Conservation (phyloP, 2,888 invertebrate genomes). For the Pyrrhia umbra region DNA sequence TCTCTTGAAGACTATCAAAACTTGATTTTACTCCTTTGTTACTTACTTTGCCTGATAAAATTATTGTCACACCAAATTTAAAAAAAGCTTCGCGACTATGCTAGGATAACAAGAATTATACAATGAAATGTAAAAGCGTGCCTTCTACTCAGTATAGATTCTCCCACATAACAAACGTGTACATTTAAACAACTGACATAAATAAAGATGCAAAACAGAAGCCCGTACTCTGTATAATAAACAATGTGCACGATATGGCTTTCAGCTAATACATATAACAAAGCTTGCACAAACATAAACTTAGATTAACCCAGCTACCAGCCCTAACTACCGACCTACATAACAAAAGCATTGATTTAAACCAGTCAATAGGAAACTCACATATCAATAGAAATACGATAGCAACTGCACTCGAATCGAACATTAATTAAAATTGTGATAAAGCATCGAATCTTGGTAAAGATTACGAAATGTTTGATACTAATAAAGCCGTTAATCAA, state of each 20-base stretch:
- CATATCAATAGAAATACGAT: conserved; percentile 70
- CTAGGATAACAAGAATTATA: too few species aligned
- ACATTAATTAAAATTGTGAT: conserved; percentile 77
- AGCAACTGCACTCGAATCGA: conserved; percentile 70
- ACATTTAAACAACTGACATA: neutral
- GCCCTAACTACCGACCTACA: conserved; percentile 71
- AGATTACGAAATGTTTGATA: conserved; percentile 57
- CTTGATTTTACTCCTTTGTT: neutral
- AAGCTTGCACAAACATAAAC: conserved; percentile 10
- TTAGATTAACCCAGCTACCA: conserved; percentile 18
- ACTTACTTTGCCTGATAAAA: too few species aligned
- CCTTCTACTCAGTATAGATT: neutral
- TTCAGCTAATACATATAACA: neutral
- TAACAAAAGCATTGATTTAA: conserved; percentile 74
- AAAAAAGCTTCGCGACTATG: too few species aligned
- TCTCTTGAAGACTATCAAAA: neutral
- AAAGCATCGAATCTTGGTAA: conserved; percentile 52
- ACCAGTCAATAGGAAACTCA: conserved; percentile 66
- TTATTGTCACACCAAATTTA: too few species aligned
- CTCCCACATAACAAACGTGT: neutral
- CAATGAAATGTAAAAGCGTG: too few species aligned
- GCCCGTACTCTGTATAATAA: neutral
- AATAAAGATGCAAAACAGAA: neutral
- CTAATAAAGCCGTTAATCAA: conserved; percentile 63
- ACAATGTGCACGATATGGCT: neutral